A percentile compares a stretch with the other conserved stretches of the same genome.
Evolutionary conservation across 2,797 vertebrate species (phyloP).

Genomic region (Platalea minor): DNA sequence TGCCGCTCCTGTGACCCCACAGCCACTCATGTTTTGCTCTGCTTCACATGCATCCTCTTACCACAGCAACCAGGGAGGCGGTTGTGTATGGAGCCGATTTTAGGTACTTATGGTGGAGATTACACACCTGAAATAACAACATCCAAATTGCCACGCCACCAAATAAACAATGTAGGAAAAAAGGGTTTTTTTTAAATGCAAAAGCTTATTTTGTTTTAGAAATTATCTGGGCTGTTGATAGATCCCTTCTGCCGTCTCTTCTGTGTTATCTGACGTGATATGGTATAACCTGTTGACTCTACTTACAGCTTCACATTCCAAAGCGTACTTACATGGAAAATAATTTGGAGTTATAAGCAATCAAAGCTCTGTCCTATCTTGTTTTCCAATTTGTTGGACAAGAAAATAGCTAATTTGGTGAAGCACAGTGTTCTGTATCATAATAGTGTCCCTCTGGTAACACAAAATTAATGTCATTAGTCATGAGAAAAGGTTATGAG

Average conservation of each 20-base stretch:
- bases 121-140: slow-evolving; percentile 64
- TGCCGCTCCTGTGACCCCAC: slow-evolving; percentile 10
- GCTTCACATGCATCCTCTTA: not conserved
- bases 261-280: not conserved
- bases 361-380: not conserved
- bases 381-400: not conserved
- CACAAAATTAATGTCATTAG: not conserved
- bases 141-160: not conserved
- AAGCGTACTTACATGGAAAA: slow-evolving; percentile 35
- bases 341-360: not conserved
- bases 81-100: not conserved
- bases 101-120: slow-evolving; percentile 1
- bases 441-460: not conserved
- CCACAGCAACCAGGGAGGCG: not conserved
- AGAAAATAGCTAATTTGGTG: not conserved
- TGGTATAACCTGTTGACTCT: slow-evolving; percentile 20
- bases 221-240: slow-evolving; percentile 45
- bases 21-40: not conserved
- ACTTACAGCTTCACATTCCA: slow-evolving; percentile 19
- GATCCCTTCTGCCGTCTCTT: slow-evolving; percentile 31
- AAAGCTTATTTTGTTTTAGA: slow-evolving; percentile 48
- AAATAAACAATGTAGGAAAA: slow-evolving; percentile 37
- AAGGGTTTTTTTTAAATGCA: not conserved
- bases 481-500: not conserved
- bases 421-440: not conserved